Conservation (phyloP, 37 sponge, comb jelly and placozoan species). For the Beroe ovata region DNA sequence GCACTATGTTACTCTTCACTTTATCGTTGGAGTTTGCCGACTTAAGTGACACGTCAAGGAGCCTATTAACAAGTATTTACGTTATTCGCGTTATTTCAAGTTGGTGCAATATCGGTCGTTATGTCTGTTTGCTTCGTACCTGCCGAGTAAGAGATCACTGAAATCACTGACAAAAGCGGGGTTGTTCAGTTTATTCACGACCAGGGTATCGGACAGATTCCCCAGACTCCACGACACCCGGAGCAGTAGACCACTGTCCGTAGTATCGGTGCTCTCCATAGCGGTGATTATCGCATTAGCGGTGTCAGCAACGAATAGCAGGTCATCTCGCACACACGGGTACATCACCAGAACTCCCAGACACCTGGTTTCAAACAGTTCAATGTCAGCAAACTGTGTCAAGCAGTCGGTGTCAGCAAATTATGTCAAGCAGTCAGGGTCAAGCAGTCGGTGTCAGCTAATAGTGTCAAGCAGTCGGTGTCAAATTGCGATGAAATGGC, state of each 20-base stretch:
- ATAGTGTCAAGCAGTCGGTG: no score
- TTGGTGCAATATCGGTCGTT: no score
- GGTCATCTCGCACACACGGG: slow-evolving; percentile 65
- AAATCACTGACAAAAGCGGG: slow-evolving; percentile 49
- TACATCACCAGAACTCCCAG: slow-evolving; percentile 65
- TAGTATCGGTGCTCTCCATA: slow-evolving; percentile 43
- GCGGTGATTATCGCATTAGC: slow-evolving; percentile 65
- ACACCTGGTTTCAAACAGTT: no score
- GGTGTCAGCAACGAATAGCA: slow-evolving; percentile 60
- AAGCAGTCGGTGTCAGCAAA: no score
- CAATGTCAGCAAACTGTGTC: no score
- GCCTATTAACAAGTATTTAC: no score
- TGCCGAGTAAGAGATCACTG: slow-evolving; percentile 56
- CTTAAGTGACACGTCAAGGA: slow-evolving; percentile 62
- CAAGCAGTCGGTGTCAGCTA: no score
- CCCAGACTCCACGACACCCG: slow-evolving; percentile 63
- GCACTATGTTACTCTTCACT: slow-evolving; percentile 65
- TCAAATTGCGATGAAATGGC: no score
- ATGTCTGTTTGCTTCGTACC: no score
- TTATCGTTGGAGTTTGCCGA: slow-evolving; percentile 36
- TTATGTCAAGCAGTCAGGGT: no score
- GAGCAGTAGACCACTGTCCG: slow-evolving; percentile 46
- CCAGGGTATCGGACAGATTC: slow-evolving; percentile 53
- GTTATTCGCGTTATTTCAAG: no score
- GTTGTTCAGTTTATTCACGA: slow-evolving; percentile 50